phyloP scores from a whole-genome alignment of 2,797 vertebrate genomes.

The Poeciliopsis gracilis region DNA sequence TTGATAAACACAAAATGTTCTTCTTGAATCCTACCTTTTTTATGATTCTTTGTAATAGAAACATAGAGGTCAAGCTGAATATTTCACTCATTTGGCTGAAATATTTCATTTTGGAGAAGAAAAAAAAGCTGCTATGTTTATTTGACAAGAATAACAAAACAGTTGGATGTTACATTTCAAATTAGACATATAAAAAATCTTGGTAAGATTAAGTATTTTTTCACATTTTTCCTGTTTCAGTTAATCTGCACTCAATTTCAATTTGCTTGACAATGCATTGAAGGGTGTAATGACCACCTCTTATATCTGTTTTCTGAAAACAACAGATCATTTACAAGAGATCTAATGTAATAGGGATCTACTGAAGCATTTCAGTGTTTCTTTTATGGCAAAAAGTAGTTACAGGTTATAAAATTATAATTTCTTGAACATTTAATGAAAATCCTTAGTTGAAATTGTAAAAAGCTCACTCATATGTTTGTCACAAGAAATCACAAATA shows the following conservation, averaged over 20 bases:
- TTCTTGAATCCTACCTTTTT: background rate
- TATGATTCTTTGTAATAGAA: background rate
- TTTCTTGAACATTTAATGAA: background rate
- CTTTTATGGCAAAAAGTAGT: background rate
- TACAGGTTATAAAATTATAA: background rate
- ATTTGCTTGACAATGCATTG: background rate
- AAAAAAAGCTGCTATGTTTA: background rate
- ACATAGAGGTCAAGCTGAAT: rapidly evolving
- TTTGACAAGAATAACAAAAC: background rate
- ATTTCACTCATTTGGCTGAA: background rate
- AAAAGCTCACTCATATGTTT: background rate
- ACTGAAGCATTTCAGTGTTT: background rate
- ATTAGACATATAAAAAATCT: background rate
- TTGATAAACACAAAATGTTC: background rate
- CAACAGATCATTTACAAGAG: background rate
- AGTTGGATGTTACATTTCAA: background rate
- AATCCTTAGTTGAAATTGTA: background rate
- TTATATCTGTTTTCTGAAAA: background rate
- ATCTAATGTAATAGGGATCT: background rate
- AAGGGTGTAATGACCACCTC: background rate
- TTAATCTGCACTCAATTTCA: background rate
- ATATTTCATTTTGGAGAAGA: background rate
- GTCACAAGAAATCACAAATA: background rate
- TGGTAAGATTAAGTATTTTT: background rate
- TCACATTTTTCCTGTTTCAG: background rate